Evolutionary conservation across 2,797 vertebrate genomes (phyloP).

Genomic region (Melanotaenia trifasciata): DNA sequence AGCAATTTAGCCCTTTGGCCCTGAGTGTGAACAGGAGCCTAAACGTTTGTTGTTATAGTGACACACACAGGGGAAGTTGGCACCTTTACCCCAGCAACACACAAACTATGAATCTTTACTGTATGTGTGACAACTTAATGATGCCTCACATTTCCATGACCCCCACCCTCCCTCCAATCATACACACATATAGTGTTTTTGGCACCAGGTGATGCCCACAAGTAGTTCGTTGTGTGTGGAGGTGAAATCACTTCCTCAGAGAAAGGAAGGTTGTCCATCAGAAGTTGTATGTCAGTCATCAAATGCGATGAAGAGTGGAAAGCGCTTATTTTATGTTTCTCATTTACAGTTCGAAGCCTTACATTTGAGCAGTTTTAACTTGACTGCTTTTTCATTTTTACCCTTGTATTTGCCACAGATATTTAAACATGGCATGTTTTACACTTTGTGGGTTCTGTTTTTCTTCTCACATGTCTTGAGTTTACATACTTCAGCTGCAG

Average conservation of each 20-base stretch:
- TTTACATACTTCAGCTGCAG: constrained; percentile 39
- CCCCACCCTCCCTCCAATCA: constrained; percentile 57
- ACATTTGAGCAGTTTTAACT: neutral
- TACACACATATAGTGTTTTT: constrained; percentile 48
- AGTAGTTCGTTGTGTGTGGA: constrained; percentile 53
- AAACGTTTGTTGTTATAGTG: constrained; percentile 69
- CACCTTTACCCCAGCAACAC: constrained; percentile 41
- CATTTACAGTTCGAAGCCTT: constrained; percentile 23
- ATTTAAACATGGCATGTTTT: constrained; percentile 28
- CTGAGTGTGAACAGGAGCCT: constrained; percentile 54
- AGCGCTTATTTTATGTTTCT: constrained; percentile 36
- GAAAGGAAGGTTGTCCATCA: constrained; percentile 64
- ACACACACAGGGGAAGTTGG: constrained; percentile 69
- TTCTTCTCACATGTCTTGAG: constrained; percentile 28
- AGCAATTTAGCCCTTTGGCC: constrained; percentile 51
- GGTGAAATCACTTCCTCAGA: constrained; percentile 60
- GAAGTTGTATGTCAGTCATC: constrained; percentile 40
- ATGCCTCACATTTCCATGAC: constrained; percentile 73
- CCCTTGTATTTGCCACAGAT: constrained; percentile 7
- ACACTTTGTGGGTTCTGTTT: constrained; percentile 25
- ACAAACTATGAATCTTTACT: constrained; percentile 60
- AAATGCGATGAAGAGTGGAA: constrained; percentile 41
- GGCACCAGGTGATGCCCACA: constrained; percentile 49
- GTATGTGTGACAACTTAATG: constrained; percentile 75
- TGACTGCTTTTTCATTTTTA: constrained; percentile 8